Base-by-base conservation (phyloP, 2,888 invertebrate genomes). In the Chrysolina oricalcia region DNA sequence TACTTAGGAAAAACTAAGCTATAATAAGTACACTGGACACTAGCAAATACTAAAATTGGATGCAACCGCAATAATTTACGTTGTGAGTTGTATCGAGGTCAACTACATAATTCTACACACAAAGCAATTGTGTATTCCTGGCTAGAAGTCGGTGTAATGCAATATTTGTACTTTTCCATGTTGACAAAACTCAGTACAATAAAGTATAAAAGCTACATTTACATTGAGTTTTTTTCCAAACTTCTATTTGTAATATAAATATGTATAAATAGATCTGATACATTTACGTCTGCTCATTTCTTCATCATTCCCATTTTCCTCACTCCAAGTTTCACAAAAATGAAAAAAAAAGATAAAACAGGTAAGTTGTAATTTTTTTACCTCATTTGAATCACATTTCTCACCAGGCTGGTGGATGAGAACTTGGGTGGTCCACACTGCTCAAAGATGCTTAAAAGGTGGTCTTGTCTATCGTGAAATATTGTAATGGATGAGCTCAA, bases 121-220 rank as follows among this genome's bases (percentile, higher is more conserved):
- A 87, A 87, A 87, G 86, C 86, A 86, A 87, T 88, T 88, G 87
- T 87, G 87, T 87, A 87, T 87, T 88, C 87, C 88, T 88, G 88
- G 88, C 88, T 88, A 89, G 87, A 87, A 87, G 88, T 88, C 88
- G 87, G 88, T 91, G 90, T 90, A 90, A 89, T 90, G 90, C 90
- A 91, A 91, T 91, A 90, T 91, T 91, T 91, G 91, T 91, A 91
- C 91, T 91, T 91, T 91, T 91, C 90, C 91, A 91, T 91, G 91
- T 91, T 90, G 90, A 91, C 89, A 90, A 87, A 88, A 90, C 90
- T 90, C 90, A 88, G 90, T 89, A 90, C 88, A 90, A 90, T 90
- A 90, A 90, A 90, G 88, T 89, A 89, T 90, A 88, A 89, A 89
- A 89, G 85, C 85, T 85, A 82, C 81, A 81, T 83, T 81, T 80